phyloP scores from a whole-genome alignment of 2,797 vertebrate genomes.

The Danio aesculapii region DNA sequence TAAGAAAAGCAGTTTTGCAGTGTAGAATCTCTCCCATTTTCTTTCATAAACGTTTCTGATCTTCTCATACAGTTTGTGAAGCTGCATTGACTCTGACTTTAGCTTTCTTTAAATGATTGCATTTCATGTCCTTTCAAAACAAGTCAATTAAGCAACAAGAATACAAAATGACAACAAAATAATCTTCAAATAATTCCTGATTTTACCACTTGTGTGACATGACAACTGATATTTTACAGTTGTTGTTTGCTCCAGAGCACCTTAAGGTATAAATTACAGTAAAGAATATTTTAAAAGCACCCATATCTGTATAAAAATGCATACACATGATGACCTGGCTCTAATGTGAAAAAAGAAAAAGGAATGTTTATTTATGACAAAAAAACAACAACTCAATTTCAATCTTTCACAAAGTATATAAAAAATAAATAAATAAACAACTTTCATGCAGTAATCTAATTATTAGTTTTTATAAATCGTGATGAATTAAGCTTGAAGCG shows the following conservation, averaged over 20 bases:
- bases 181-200: constrained; percentile 18
- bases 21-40: neutral
- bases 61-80: neutral
- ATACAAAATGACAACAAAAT: neutral
- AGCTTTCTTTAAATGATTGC: constrained; percentile 20
- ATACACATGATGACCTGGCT: neutral
- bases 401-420: neutral
- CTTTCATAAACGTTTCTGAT: neutral
- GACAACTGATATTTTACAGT: constrained; percentile 4
- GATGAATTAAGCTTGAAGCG: constrained; percentile 26
- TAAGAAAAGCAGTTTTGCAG: too few species aligned
- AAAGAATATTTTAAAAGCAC: constrained; percentile 19
- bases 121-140: constrained; percentile 2
- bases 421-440: constrained; percentile 25
- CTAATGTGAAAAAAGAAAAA: neutral
- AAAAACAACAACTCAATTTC: neutral
- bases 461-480: neutral
- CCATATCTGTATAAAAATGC: constrained; percentile 25
- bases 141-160: neutral
- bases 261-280: constrained; percentile 1
- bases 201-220: neutral
- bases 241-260: constrained; percentile 13
- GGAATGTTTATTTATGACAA: neutral
- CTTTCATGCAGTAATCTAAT: neutral
- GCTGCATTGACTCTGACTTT: constrained; percentile 13